Percentiles rank a stretch among this genome's conserved stretches.
These are phyloP conservation scores for Tachycineta bicolor DNA, from an alignment of 2,113 vertebrate genomes.

Conservation along the genomic window DNA sequence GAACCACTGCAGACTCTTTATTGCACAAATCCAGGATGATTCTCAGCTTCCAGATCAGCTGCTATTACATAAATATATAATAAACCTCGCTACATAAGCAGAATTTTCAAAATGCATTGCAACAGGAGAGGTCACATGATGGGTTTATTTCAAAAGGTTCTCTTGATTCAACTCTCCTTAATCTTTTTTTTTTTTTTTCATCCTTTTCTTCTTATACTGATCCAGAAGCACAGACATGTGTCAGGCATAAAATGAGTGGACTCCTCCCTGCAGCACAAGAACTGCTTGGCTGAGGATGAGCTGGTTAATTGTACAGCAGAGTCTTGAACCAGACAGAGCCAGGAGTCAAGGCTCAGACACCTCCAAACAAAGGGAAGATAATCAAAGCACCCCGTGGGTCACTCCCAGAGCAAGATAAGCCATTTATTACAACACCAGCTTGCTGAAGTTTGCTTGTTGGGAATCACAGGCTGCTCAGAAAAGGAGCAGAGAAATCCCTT, in stretches of 20 bases:
- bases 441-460: background rate
- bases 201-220: background rate
- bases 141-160: background rate
- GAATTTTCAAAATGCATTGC: background rate
- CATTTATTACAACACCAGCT: background rate
- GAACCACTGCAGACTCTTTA: background rate
- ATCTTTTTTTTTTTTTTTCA: no score
- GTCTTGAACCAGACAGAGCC: background rate
- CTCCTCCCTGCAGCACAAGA: background rate
- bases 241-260: background rate
- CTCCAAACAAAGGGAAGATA: background rate
- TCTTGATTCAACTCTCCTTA: background rate
- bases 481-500: no score
- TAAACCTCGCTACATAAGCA: background rate
- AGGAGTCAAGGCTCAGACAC: background rate
- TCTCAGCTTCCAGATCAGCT: background rate
- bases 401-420: background rate
- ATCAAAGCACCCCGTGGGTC: background rate
- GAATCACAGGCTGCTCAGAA: background rate
- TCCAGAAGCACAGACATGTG: background rate
- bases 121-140: background rate
- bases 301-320: background rate
- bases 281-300: background rate
- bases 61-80: background rate
- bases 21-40: background rate